Conservation (phyloP, 2,888 invertebrate genomes). For the Laspeyria flexula region DNA sequence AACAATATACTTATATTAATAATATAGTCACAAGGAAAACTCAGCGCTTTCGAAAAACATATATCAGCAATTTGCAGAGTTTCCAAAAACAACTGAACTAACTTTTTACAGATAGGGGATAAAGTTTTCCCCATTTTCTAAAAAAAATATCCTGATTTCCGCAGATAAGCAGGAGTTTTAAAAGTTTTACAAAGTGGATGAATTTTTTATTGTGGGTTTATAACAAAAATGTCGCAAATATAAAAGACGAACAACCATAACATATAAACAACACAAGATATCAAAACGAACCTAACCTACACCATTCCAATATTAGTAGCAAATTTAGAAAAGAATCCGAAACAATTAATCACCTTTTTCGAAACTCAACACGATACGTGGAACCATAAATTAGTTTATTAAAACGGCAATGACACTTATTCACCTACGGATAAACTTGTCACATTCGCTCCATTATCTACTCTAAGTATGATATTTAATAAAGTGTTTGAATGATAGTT, state of each 20-base stretch:
- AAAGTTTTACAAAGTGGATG: constrained; percentile 2
- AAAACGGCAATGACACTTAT: constrained; percentile 1
- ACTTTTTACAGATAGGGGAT: neutral
- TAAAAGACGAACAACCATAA: neutral
- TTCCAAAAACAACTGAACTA: constrained; percentile 9
- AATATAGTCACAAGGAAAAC: too few relatives aligned
- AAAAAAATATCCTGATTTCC: neutral
- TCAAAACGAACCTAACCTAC: neutral
- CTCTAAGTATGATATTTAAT: constrained; percentile 26
- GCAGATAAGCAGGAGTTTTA: constrained; percentile 10
- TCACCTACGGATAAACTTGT: constrained; percentile 26
- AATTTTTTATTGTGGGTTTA: neutral
- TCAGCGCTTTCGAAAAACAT: too few relatives aligned
- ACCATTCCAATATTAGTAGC: too few relatives aligned
- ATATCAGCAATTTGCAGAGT: constrained; percentile 7
- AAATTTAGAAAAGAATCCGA: neutral
- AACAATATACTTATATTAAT: too few relatives aligned
- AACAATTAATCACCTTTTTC: neutral
- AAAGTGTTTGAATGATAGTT: constrained; percentile 40
- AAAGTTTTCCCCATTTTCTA: neutral
- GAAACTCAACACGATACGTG: neutral
- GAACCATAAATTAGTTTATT: neutral
- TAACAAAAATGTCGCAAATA: neutral
- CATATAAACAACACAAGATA: neutral
- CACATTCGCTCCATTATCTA: constrained; percentile 27